Percentiles rank a stretch among this genome's conserved stretches.
Conservation (phyloP, 1,140 invertebrate species). For the Scaptomyza pallida region DNA sequence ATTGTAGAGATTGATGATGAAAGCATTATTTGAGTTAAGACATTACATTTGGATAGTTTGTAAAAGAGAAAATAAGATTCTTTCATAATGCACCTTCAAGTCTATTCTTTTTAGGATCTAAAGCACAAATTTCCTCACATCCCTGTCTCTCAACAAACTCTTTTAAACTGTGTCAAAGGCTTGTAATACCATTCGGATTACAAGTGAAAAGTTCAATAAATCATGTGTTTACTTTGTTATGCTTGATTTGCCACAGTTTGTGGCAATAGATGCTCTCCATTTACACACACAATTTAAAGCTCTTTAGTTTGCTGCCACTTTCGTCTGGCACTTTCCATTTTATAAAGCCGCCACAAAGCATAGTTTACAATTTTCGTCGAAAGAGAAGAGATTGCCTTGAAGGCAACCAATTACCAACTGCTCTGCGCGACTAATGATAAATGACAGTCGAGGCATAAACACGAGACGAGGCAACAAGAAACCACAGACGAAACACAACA, state of each 20-base stretch:
- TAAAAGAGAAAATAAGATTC: too few relatives aligned
- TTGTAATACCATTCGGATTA: too few relatives aligned
- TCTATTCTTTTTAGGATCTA: too few relatives aligned
- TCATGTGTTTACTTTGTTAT: conserved; percentile 19
- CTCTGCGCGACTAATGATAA: conserved; percentile 64
- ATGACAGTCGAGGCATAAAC: conserved; percentile 62
- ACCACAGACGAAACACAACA: conserved; percentile 15
- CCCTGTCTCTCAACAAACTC: background rate
- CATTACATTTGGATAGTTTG: too few relatives aligned
- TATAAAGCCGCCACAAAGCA: background rate
- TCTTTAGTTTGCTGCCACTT: conserved; percentile 13
- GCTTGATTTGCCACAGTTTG: conserved; percentile 13
- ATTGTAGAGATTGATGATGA: background rate
- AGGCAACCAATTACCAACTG: conserved; percentile 40
- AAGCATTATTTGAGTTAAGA: background rate
- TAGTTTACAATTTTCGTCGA: conserved; percentile 4
- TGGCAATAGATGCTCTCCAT: conserved; percentile 18
- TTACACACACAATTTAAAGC: background rate
- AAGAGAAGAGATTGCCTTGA: background rate
- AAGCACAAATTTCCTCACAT: background rate
- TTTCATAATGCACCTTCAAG: too few relatives aligned
- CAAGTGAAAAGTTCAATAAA: conserved; percentile 18
- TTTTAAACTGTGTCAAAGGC: background rate
- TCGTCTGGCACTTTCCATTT: conserved; percentile 45
- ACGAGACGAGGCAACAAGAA: conserved; percentile 8